phyloP scores from a whole-genome alignment of 2,113 vertebrate species.

The Conger conger region DNA sequence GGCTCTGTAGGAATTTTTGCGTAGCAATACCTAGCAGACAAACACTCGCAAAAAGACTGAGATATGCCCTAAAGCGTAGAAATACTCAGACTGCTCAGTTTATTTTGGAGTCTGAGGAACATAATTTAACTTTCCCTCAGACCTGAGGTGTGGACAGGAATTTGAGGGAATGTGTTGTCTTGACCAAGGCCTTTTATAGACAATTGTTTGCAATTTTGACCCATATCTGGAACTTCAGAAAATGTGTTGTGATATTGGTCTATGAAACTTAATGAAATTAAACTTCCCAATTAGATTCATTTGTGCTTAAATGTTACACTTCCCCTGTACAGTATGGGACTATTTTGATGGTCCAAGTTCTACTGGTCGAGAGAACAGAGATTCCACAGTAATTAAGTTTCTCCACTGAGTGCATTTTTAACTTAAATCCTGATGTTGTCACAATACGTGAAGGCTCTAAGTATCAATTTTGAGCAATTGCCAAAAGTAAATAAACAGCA shows the following conservation, averaged over 20 bases:
- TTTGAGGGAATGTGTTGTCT: slow-evolving; percentile 34
- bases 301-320: not conserved
- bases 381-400: not conserved
- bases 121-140: slow-evolving; percentile 35
- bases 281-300: not conserved
- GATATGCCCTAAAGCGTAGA: slow-evolving; percentile 17
- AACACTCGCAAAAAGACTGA: not conserved
- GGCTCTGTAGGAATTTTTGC: not conserved
- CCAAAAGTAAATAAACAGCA: slow-evolving; percentile 52
- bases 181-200: slow-evolving; percentile 23
- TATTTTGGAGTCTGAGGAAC: slow-evolving; percentile 41
- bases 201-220: slow-evolving; percentile 15
- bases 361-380: not conserved
- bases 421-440: slow-evolving; percentile 20
- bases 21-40: not conserved
- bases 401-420: slow-evolving; percentile 28
- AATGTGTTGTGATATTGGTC: not conserved
- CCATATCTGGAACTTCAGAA: slow-evolving; percentile 7
- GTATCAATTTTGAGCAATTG: slow-evolving; percentile 35
- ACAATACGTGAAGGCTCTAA: slow-evolving; percentile 16
- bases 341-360: not conserved
- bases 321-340: not conserved
- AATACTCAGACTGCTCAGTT: slow-evolving; percentile 26
- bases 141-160: slow-evolving; percentile 28
- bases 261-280: not conserved